Conservation (phyloP, 2,113 vertebrate species). For the Rhadina sibilatrix region DNA sequence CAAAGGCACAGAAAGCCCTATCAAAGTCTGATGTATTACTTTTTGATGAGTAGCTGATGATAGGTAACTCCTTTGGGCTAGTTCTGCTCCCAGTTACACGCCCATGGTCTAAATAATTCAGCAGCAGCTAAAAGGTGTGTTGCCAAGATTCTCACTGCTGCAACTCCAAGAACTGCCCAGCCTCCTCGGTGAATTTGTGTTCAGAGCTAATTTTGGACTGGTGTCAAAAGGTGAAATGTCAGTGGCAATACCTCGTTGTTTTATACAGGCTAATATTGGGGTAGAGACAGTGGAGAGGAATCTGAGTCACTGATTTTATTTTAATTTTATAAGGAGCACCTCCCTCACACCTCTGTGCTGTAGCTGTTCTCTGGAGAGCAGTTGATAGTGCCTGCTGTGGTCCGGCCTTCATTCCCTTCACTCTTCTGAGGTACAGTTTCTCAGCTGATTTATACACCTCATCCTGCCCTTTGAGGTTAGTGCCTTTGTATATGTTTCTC, state of each 20-base stretch:
- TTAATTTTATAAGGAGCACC: neutral
- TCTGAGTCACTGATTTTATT: accelerated
- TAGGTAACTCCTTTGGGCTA: neutral
- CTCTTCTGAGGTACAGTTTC: accelerated
- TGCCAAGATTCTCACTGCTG: neutral
- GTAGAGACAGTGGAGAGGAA: neutral
- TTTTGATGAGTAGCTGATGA: neutral
- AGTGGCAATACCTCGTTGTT: neutral
- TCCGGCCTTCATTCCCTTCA: accelerated
- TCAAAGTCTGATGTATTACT: neutral
- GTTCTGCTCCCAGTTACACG: neutral
- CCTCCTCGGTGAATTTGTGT: neutral
- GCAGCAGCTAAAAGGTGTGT: neutral
- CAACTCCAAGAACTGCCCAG: neutral
- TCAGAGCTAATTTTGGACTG: neutral
- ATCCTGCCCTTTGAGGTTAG: neutral
- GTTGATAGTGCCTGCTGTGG: neutral
- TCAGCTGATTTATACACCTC: neutral
- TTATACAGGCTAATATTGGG: neutral
- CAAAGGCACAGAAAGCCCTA: neutral
- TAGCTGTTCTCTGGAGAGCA: neutral
- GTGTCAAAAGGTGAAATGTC: neutral
- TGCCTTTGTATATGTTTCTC: neutral
- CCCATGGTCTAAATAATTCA: neutral
- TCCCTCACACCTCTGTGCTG: neutral